phyloP scores from a whole-genome alignment of 2,113 vertebrate genomes.

The Excalfactoria chinensis region DNA sequence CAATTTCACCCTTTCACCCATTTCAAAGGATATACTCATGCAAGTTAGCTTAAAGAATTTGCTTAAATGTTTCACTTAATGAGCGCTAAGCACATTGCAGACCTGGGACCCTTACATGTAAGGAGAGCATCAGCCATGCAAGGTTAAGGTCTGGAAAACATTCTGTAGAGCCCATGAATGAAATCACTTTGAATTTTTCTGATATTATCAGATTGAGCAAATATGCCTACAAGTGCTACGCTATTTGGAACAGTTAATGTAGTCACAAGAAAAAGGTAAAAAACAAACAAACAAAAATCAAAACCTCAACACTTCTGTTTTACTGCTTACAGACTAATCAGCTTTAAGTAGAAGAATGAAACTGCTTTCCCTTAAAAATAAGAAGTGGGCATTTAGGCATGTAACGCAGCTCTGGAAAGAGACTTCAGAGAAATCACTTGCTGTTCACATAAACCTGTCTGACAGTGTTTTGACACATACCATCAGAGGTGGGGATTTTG shows the following conservation, averaged over 20 bases:
- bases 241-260: neutral
- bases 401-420: slow-evolving; percentile 42
- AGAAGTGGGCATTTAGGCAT: slow-evolving; percentile 39
- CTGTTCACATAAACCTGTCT: slow-evolving; percentile 53
- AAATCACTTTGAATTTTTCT: neutral
- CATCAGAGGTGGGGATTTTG: slow-evolving; percentile 53
- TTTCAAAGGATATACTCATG: slow-evolving; percentile 26
- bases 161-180: neutral
- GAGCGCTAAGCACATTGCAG: neutral
- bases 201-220: neutral
- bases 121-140: neutral
- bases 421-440: slow-evolving; percentile 53
- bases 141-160: neutral
- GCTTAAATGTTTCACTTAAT: neutral
- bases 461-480: slow-evolving; percentile 69
- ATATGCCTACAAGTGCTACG: neutral
- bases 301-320: neutral
- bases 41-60: slow-evolving; percentile 2
- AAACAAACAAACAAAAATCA: neutral
- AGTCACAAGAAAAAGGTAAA: neutral
- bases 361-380: slow-evolving; percentile 34
- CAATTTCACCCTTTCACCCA: neutral
- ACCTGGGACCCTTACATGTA: neutral
- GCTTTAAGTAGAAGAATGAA: slow-evolving; percentile 12
- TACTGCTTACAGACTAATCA: neutral